Percentiles rank a stretch among this genome's conserved stretches.
These are phyloP conservation scores for Rhombomys opimus DNA, from an alignment of 2,113 vertebrate species.

Conservation along the genomic window DNA sequence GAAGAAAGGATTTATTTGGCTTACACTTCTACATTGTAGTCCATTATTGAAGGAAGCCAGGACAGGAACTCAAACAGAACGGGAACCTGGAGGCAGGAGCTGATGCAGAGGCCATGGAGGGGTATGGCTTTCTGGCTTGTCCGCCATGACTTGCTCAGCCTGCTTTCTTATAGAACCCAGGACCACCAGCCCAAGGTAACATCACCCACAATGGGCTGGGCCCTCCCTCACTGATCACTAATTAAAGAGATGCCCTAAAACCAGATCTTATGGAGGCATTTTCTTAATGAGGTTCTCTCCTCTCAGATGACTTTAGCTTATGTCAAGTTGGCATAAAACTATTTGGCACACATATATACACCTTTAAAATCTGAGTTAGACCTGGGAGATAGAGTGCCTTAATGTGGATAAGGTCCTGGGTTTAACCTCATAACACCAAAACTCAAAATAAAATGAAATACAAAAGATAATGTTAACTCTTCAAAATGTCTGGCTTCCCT, in stretches of 20 bases:
- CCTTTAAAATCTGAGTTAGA: conserved; percentile 44
- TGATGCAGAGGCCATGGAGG: not conserved
- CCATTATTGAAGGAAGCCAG: not conserved
- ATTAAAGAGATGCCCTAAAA: not conserved
- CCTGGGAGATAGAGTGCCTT: not conserved
- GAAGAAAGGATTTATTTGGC: not conserved
- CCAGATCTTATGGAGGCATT: not conserved
- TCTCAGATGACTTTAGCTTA: not conserved
- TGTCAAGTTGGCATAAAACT: not conserved
- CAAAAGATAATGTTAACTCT: conserved; percentile 61
- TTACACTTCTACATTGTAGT: not conserved
- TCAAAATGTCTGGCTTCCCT: conserved; percentile 71
- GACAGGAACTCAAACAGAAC: not conserved
- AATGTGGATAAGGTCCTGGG: not conserved
- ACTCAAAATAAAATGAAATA: not conserved
- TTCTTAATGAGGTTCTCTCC: not conserved
- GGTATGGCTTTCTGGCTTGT: not conserved
- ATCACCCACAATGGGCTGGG: not conserved
- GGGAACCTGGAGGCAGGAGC: not conserved
- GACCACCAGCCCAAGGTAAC: not conserved
- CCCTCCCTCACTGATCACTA: not conserved
- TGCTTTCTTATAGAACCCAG: not conserved
- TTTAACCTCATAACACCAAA: not conserved
- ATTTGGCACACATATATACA: not conserved
- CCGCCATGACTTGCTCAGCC: not conserved